phyloP scores from a whole-genome alignment of 1,140 invertebrate species.

The Armadillidium nasatum region DNA sequence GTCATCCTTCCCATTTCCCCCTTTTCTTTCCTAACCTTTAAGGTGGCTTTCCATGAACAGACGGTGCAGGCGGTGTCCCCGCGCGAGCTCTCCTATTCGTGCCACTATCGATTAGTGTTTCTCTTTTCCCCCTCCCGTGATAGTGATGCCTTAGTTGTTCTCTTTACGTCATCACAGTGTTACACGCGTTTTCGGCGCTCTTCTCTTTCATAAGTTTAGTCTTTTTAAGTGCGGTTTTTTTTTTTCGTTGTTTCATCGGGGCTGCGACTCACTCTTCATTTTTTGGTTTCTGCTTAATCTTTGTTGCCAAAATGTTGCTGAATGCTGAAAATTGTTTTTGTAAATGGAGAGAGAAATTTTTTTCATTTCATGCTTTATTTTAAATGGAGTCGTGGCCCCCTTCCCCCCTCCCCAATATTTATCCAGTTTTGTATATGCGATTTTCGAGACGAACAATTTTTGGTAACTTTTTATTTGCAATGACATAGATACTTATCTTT shows the following conservation, averaged over 20 bases:
- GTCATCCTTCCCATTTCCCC: too few species aligned
- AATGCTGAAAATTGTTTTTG: not conserved
- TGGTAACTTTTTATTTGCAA: too few species aligned
- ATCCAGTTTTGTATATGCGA: too few species aligned
- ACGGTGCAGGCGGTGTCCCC: too few species aligned
- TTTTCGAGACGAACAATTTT: too few species aligned
- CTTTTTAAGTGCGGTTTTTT: too few species aligned
- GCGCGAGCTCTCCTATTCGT: not conserved
- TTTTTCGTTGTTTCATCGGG: not conserved
- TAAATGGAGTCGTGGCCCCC: too few species aligned
- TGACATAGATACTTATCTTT: too few species aligned
- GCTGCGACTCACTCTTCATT: not conserved
- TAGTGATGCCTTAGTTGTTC: slow-evolving; percentile 1
- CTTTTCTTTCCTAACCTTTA: too few species aligned
- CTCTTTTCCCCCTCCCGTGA: not conserved
- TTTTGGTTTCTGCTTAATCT: not conserved
- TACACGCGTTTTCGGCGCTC: not conserved
- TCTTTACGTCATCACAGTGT: not conserved
- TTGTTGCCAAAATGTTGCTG: not conserved
- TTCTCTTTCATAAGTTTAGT: not conserved
- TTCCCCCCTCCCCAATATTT: too few species aligned
- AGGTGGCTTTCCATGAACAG: too few species aligned
- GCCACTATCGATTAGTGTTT: not conserved
- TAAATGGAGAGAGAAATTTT: not conserved
- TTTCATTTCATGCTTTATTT: too few species aligned